Evolutionary conservation across 2,888 invertebrate genomes (phyloP).

Genomic region (Ormyrus rosae): DNA sequence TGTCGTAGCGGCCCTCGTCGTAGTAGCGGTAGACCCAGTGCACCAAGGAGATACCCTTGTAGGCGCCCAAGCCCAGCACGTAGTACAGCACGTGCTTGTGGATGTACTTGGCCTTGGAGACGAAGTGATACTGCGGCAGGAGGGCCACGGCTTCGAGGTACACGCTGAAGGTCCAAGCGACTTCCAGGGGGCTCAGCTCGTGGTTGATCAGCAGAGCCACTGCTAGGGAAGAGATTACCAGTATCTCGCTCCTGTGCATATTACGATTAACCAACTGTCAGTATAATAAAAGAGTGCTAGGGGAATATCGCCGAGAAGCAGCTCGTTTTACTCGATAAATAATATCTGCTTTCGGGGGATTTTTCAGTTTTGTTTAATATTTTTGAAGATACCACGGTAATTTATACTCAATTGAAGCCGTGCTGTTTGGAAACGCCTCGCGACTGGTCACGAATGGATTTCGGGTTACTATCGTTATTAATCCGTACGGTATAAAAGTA

Average conservation of each 20-base stretch:
- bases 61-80: not conserved
- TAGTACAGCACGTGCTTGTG: slow-evolving; percentile 31
- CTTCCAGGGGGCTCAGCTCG: not conserved
- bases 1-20: not conserved
- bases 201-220: slow-evolving; percentile 18
- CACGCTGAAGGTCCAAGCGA: slow-evolving; percentile 40
- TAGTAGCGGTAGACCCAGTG: slow-evolving; percentile 25
- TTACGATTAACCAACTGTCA: no score
- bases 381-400: no score
- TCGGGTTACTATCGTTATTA: no score
- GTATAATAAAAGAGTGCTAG: no score
- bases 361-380: no score
- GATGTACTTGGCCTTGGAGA: slow-evolving; percentile 7
- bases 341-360: no score
- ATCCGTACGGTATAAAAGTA: no score
- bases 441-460: no score
- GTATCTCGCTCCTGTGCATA: slow-evolving; percentile 26
- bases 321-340: no score
- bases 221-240: slow-evolving; percentile 19
- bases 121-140: slow-evolving; percentile 26
- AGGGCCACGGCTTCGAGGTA: slow-evolving; percentile 36
- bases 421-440: no score
- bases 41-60: slow-evolving; percentile 18
- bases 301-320: no score
- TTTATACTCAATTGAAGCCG: no score